Conservation (phyloP, 2,888 invertebrate genomes). For the Agrochola lota region DNA sequence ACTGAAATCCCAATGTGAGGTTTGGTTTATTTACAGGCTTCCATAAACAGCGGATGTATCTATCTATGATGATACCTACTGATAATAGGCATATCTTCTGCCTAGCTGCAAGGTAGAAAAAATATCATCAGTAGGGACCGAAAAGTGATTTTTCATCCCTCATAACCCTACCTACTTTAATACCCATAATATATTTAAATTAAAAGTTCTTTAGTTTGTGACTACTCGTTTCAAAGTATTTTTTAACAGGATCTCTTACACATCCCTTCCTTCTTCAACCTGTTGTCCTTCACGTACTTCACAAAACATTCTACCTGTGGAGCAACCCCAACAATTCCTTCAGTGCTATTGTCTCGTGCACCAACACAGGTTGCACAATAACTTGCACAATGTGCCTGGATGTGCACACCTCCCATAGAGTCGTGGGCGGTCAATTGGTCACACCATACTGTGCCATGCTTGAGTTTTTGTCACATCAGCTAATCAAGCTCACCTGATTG, state of each 20-base stretch:
- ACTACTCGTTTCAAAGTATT: not conserved
- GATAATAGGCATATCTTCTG: not conserved
- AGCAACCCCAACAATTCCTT: slow-evolving; percentile 27
- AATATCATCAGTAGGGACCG: not conserved
- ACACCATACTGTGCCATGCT: slow-evolving; percentile 50
- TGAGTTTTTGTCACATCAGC: slow-evolving; percentile 25
- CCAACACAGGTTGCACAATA: slow-evolving; percentile 47
- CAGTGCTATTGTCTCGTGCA: slow-evolving; percentile 34
- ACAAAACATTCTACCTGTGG: slow-evolving; percentile 5
- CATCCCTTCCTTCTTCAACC: not conserved
- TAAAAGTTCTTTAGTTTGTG: not conserved
- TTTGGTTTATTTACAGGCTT: too few relatives aligned
- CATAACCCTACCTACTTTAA: not conserved
- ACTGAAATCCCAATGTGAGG: not conserved
- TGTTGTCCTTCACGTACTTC: slow-evolving; percentile 1
- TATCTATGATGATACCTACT: too few relatives aligned
- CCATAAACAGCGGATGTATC: too few relatives aligned
- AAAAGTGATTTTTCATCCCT: not conserved
- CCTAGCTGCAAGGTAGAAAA: not conserved
- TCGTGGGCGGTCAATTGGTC: slow-evolving; percentile 62
- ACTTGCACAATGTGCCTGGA: slow-evolving; percentile 51
- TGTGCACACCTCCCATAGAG: slow-evolving; percentile 33
- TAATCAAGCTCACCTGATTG: slow-evolving; percentile 45
- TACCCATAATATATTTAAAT: not conserved
- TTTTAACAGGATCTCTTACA: not conserved